Conservation (phyloP, 2,113 vertebrate species). For the Micronycteris hirsuta region DNA sequence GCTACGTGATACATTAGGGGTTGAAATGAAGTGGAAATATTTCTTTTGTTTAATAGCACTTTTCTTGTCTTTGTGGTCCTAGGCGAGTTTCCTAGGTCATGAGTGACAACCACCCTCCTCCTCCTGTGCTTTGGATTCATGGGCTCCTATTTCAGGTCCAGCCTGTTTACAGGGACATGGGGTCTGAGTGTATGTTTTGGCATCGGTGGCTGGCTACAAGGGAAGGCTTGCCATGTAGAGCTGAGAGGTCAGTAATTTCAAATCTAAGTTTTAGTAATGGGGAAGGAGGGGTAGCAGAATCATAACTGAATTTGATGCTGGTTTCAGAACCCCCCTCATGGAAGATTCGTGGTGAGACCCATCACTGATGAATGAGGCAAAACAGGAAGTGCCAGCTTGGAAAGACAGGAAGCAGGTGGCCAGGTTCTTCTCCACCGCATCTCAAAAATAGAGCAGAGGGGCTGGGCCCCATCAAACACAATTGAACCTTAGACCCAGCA, state of each 20-base stretch:
- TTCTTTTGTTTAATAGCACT: conserved; percentile 47
- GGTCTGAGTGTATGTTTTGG: not conserved
- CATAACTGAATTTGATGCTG: not conserved
- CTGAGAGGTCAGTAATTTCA: not conserved
- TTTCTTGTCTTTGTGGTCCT: conserved; percentile 48
- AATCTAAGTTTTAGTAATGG: not conserved
- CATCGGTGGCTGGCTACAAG: not conserved
- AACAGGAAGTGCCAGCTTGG: conserved; percentile 18
- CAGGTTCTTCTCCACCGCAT: not conserved
- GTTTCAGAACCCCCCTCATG: not conserved
- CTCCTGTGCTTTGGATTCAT: not conserved
- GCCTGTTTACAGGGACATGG: not conserved
- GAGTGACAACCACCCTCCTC: not conserved
- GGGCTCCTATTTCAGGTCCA: not conserved
- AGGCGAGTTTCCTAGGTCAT: not conserved
- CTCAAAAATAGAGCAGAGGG: not conserved
- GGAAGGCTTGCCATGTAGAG: not conserved
- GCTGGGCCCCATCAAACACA: not conserved
- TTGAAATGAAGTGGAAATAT: conserved; percentile 45
- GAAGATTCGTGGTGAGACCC: not conserved
- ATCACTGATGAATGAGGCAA: rapidly evolving
- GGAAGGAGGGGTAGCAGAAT: not conserved
- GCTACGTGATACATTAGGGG: conserved; percentile 6
- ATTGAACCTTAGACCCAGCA: not conserved
- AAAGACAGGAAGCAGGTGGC: conserved; percentile 56